Percentiles rank a stretch among this genome's conserved stretches.
Conservation (phyloP, 2,888 invertebrate species). For the Lycia hirtaria region DNA sequence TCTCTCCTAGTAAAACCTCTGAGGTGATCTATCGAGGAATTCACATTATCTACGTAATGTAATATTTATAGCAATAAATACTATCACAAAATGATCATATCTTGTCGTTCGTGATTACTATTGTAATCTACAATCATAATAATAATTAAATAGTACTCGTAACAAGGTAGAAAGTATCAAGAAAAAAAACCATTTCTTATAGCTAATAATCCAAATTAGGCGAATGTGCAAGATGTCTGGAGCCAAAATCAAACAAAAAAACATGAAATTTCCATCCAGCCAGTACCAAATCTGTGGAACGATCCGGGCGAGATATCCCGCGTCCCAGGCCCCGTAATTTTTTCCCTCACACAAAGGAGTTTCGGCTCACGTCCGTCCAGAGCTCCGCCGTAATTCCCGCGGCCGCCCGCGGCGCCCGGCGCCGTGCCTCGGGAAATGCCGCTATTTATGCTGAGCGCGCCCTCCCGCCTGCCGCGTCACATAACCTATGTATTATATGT, state of each 20-base stretch:
- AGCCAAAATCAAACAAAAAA: neutral
- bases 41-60: too few species aligned
- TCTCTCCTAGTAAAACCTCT: too few species aligned
- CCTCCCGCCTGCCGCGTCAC: slow-evolving; percentile 35
- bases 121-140: too few species aligned
- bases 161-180: too few species aligned
- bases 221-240: neutral
- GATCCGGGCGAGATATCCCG: slow-evolving; percentile 18
- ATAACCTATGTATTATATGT: neutral
- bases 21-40: too few species aligned
- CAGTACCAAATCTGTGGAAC: slow-evolving; percentile 13
- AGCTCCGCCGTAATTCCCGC: slow-evolving; percentile 34
- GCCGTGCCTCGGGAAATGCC: slow-evolving; percentile 28
- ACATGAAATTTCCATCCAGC: neutral
- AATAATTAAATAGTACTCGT: too few species aligned
- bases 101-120: too few species aligned
- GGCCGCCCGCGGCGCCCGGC: slow-evolving; percentile 41
- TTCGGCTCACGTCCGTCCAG: slow-evolving; percentile 16
- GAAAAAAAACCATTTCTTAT: too few species aligned
- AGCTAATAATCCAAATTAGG: too few species aligned
- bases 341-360: slow-evolving; percentile 26
- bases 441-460: slow-evolving; percentile 36
- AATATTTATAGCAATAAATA: too few species aligned
- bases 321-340: slow-evolving; percentile 21
- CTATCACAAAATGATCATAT: too few species aligned